These are phyloP conservation scores for Anthophora plumipes DNA, from an alignment of 2,888 invertebrate species.

Conservation along the genomic window DNA sequence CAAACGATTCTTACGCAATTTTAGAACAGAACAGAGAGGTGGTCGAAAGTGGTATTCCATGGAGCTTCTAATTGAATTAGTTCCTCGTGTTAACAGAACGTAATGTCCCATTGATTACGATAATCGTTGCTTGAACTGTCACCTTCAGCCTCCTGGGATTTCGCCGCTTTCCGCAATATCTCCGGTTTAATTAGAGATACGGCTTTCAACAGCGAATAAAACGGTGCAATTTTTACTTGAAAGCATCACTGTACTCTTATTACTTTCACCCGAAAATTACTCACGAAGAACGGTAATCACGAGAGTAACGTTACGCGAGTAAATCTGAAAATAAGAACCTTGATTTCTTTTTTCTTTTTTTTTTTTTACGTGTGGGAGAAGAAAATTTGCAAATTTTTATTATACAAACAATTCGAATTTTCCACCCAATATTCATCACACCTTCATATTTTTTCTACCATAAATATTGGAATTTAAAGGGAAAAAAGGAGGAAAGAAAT, in stretches of 20 bases:
- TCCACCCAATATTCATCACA: no score
- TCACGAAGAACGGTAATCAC: not conserved
- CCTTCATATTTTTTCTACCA: no score
- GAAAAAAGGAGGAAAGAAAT: no score
- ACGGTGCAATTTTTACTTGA: not conserved
- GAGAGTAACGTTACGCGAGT: no score
- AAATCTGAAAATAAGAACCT: no score
- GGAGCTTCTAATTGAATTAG: slow-evolving; percentile 32
- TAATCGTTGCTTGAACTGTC: slow-evolving; percentile 22
- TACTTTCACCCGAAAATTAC: not conserved
- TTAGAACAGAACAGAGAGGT: not conserved
- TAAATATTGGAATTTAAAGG: no score
- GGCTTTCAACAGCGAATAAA: not conserved
- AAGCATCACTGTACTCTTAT: not conserved
- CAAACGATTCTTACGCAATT: not conserved
- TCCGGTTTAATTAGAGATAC: slow-evolving; percentile 6
- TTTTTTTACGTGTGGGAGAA: no score
- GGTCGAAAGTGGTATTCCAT: not conserved
- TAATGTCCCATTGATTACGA: slow-evolving; percentile 43
- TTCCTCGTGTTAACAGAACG: slow-evolving; percentile 15
- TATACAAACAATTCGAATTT: no score
- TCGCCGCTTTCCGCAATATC: not conserved
- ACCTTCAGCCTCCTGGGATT: slow-evolving; percentile 8
- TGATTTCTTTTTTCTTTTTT: not conserved
- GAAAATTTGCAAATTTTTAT: no score